phyloP scores from a whole-genome alignment of 2,113 vertebrate species.

The Dicaeum eximium region DNA sequence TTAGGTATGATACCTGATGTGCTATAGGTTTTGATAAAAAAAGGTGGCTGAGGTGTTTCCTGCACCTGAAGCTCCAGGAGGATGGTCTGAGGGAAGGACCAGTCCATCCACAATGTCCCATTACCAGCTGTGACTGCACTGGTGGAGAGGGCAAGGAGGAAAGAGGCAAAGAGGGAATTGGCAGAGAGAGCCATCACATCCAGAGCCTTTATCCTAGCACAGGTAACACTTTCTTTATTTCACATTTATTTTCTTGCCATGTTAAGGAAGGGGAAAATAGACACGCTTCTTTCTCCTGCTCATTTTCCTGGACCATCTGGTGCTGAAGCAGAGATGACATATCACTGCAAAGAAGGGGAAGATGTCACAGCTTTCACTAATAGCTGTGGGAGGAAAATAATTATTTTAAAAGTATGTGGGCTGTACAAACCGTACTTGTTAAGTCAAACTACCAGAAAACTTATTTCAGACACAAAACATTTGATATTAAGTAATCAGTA shows the following conservation, averaged over 20 bases:
- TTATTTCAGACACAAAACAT: conserved; percentile 53
- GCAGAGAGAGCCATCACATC: background rate
- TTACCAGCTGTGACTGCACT: background rate
- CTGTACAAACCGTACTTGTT: conserved; percentile 60
- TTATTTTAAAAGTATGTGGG: conserved; percentile 69
- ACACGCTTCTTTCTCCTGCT: conserved; percentile 54
- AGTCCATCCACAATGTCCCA: background rate
- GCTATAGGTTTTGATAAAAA: background rate
- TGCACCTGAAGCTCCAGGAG: background rate
- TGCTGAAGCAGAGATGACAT: conserved; percentile 61
- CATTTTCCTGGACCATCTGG: conserved; percentile 66
- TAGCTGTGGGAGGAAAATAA: conserved; percentile 67
- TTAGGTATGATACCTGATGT: background rate
- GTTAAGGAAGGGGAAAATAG: conserved; percentile 47
- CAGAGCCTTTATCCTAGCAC: conserved; percentile 26
- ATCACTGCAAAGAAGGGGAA: conserved; percentile 59
- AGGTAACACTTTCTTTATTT: conserved; percentile 49
- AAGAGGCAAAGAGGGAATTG: background rate
- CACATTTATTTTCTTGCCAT: conserved; percentile 13
- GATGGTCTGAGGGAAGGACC: background rate
- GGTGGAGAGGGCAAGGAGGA: background rate
- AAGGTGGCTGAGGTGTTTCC: background rate
- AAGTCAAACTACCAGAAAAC: conserved; percentile 61
- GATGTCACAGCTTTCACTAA: conserved; percentile 65
- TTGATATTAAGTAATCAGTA: conserved; percentile 49